Base-by-base conservation (phyloP, 1,140 invertebrate genomes). In the Drosophila rhopaloa region DNA sequence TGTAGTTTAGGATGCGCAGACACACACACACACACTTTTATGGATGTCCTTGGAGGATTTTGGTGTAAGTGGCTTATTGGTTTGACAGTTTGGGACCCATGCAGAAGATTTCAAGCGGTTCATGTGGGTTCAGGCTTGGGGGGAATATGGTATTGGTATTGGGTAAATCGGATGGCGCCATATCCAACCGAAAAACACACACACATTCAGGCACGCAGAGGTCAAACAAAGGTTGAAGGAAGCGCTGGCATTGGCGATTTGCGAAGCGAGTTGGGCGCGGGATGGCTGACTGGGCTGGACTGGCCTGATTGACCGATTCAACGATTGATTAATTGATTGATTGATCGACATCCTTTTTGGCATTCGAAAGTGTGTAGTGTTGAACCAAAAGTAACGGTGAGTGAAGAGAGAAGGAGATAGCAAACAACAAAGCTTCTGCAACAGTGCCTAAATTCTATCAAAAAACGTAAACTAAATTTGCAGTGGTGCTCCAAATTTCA, bases 241-340 rank as follows among this genome's bases (percentile, higher is more conserved):
- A 61, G 63, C 50, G 57, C 54, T 59, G 61, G 63, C 74, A 10
- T 27, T 76, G 60, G 56, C 50, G 43, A 61, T 46, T 54, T 35
- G 65, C 60, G 55, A 68, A 65, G 57, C 77, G 84, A 91, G 89
- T 72, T 80, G 89, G 89, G 89, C 81, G 89, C 84, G 84, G 89
- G 89, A 82, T 91, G 89, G 89, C 89, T 91, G 89, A 85, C 73
- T 68, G 71, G 72, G 73, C 73, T 79, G 73, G 57, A 68, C 76
- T 51, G 61, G 40, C 16, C 59, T 56, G 58, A 50, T 53, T 51
- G 58, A 43, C 61, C 37, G 57, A 68, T 63, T 70, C 14, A 57
- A 4, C 27, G 54, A 29, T 29, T 32, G 47, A 48, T 8, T 37
- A 10, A 32, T 32, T 32, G 7, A 32, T 32, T 13, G 44, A 59